Conservation (phyloP, 37 sponge, comb jelly and placozoan species). For the Tethya wilhelma region DNA sequence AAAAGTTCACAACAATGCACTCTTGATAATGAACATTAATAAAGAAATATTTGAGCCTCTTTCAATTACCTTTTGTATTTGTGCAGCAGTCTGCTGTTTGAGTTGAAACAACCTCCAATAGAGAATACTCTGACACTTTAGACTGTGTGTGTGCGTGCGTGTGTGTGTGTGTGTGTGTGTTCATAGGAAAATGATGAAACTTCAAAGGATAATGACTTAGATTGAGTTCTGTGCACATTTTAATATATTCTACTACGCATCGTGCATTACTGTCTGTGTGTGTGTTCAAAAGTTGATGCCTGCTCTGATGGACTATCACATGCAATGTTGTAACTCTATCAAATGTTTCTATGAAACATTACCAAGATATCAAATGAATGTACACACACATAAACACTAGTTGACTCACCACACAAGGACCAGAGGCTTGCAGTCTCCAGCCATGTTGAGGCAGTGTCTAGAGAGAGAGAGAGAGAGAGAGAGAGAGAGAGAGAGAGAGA, state of each 20-base stretch:
- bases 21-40: too few species aligned
- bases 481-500: slow-evolving; percentile 10
- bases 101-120: slow-evolving; percentile 46
- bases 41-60: too few species aligned
- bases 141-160: background rate
- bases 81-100: slow-evolving; percentile 26
- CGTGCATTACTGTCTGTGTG: too few species aligned
- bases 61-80: slow-evolving; percentile 43
- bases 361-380: too few species aligned
- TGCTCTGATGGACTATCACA: too few species aligned
- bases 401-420: slow-evolving; percentile 46
- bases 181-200: background rate
- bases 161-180: slow-evolving; percentile 4
- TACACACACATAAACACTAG: background rate
- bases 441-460: slow-evolving; percentile 42
- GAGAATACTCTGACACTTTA: slow-evolving; percentile 44
- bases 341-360: too few species aligned
- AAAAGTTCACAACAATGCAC: too few species aligned
- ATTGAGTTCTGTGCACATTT: background rate
- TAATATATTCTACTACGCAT: background rate
- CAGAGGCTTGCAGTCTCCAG: slow-evolving; percentile 51
- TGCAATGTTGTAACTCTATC: too few species aligned
- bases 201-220: background rate
- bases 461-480: background rate
- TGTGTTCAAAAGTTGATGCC: too few species aligned